These are phyloP conservation scores for Alentia gelatinosa DNA, from an alignment of 2,888 invertebrate species.

Conservation along the genomic window DNA sequence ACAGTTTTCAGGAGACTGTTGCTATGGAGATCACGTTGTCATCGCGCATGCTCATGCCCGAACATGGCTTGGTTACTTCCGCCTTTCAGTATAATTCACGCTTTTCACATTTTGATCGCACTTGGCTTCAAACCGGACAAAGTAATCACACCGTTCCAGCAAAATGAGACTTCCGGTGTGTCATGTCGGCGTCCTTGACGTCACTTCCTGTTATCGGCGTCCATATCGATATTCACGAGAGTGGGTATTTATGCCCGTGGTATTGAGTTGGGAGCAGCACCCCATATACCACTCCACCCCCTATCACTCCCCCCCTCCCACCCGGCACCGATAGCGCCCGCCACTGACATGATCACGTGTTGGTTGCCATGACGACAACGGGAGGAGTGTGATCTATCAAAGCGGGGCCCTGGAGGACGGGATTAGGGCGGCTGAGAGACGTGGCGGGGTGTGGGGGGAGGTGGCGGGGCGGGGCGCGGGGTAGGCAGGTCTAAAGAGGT, in stretches of 20 bases:
- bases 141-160: too few relatives aligned
- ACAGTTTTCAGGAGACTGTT: too few relatives aligned
- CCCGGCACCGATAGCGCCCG: not conserved
- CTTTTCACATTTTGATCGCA: too few relatives aligned
- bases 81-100: too few relatives aligned
- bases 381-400: constrained; percentile 23
- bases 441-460: not conserved
- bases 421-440: not conserved
- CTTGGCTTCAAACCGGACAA: too few relatives aligned
- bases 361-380: constrained; percentile 23
- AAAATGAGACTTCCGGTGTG: too few relatives aligned
- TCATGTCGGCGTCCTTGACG: not conserved
- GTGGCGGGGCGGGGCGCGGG: not conserved
- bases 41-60: too few relatives aligned
- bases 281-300: not conserved
- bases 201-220: not conserved
- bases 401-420: not conserved
- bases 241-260: not conserved
- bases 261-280: not conserved
- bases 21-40: too few relatives aligned
- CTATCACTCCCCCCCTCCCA: not conserved
- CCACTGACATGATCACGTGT: constrained; percentile 8
- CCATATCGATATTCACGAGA: not conserved
- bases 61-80: too few relatives aligned
- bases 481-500: not conserved